Evolutionary conservation across 2,888 invertebrate species (phyloP).

Genomic region (Acrobasis suavella): DNA sequence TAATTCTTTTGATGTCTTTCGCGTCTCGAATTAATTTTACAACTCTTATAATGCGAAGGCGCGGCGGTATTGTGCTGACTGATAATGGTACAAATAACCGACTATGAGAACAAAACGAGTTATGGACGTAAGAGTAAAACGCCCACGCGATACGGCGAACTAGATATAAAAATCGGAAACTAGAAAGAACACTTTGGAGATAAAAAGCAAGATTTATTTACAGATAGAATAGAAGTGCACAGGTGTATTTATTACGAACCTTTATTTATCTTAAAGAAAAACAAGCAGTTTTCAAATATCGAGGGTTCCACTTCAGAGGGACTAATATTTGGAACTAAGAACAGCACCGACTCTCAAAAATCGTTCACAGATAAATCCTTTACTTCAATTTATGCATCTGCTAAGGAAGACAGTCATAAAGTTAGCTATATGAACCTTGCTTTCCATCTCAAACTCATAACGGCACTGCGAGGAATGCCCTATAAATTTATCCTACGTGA

Average conservation of each 20-base stretch:
- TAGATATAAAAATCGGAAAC: conserved; percentile 9
- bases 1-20: conserved; percentile 18
- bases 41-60: conserved; percentile 16
- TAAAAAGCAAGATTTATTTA: background rate
- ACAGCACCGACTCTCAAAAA: no score
- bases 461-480: background rate
- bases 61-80: conserved; percentile 14
- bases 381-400: no score
- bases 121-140: conserved; percentile 8
- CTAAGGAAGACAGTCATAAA: no score
- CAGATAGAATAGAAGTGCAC: no score
- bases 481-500: conserved; percentile 6
- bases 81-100: conserved; percentile 19
- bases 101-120: conserved; percentile 18
- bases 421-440: background rate
- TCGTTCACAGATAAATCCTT: no score
- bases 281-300: no score
- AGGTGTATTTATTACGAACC: no score
- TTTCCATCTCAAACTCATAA: background rate
- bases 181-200: conserved; percentile 6
- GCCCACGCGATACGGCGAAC: conserved; percentile 11
- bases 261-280: no score
- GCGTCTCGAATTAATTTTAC: conserved; percentile 21
- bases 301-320: no score
- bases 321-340: no score